These are phyloP conservation scores for Dastarcus helophoroides DNA, from an alignment of 2,888 invertebrate genomes.

Conservation along the genomic window DNA sequence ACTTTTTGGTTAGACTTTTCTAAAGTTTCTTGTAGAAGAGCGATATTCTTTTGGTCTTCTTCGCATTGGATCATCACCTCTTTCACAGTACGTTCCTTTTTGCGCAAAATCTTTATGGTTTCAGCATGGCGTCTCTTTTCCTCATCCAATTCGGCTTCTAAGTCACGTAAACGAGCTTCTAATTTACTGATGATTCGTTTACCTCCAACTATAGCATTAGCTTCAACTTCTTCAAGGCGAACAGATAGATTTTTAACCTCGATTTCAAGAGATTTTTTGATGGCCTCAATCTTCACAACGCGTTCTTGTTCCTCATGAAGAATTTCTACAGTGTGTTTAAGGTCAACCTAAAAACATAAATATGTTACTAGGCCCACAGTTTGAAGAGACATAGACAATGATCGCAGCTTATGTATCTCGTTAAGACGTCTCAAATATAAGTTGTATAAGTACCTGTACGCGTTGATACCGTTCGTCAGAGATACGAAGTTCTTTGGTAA, in stretches of 20 bases:
- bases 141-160: slow-evolving; percentile 90
- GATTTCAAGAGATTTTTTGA: slow-evolving; percentile 95
- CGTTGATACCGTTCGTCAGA: slow-evolving; percentile 93
- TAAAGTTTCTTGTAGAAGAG: slow-evolving; percentile 79
- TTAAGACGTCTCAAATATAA: no score
- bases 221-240: slow-evolving; percentile 91
- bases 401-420: no score
- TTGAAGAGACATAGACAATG: no score
- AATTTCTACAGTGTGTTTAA: slow-evolving; percentile 88
- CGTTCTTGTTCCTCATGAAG: slow-evolving; percentile 95
- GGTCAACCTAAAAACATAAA: slow-evolving; percentile 59
- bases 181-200: slow-evolving; percentile 96
- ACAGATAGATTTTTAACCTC: slow-evolving; percentile 92
- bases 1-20: slow-evolving; percentile 83
- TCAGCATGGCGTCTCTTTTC: slow-evolving; percentile 96
- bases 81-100: slow-evolving; percentile 95
- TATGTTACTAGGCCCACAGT: no score
- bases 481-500: slow-evolving; percentile 87
- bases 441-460: slow-evolving; percentile 47
- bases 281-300: slow-evolving; percentile 91
- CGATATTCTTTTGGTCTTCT: slow-evolving; percentile 93
- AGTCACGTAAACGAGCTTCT: slow-evolving; percentile 87
- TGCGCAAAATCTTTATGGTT: slow-evolving; percentile 93
- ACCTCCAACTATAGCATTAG: slow-evolving; percentile 92
- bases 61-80: slow-evolving; percentile 91